A percentile compares a stretch with the other conserved stretches of the same genome.
These are phyloP conservation scores for Pediacus dermestoides DNA, from an alignment of 2,888 invertebrate species.

Conservation along the genomic window DNA sequence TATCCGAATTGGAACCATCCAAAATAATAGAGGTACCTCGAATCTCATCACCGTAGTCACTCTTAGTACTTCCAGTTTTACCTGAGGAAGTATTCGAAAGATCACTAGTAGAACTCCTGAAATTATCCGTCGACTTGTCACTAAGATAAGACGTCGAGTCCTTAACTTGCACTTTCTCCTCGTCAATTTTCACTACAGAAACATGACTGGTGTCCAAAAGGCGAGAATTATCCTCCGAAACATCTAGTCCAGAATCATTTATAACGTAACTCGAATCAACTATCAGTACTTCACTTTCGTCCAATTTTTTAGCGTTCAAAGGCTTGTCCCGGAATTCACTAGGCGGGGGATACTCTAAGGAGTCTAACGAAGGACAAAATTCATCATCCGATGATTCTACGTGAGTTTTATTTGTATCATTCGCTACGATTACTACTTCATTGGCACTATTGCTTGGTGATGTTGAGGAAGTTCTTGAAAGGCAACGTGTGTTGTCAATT, in stretches of 20 bases:
- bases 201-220: conserved; percentile 78
- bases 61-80: conserved; percentile 41
- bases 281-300: conserved; percentile 83
- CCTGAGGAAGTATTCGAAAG: conserved; percentile 46
- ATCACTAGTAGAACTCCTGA: conserved; percentile 47
- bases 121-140: conserved; percentile 37
- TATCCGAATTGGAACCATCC: conserved; percentile 47
- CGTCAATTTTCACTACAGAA: conserved; percentile 86
- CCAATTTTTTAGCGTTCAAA: conserved; percentile 63
- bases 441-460: conserved; percentile 54
- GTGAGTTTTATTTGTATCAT: conserved; percentile 69
- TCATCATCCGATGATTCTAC: conserved; percentile 71
- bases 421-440: conserved; percentile 77
- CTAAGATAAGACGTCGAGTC: conserved; percentile 57
- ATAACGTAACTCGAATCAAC: conserved; percentile 67
- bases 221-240: conserved; percentile 49
- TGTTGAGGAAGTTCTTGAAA: conserved; percentile 50
- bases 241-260: conserved; percentile 64
- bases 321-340: conserved; percentile 48
- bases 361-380: conserved; percentile 70
- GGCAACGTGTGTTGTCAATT: conserved; percentile 57
- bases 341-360: conserved; percentile 61
- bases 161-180: conserved; percentile 68
- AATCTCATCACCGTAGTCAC: conserved; percentile 49
- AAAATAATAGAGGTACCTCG: conserved; percentile 51